Evolutionary conservation across 2,797 vertebrate genomes (phyloP), one percentile per base, ranked within the genome.

Genomic region (Crocidura indochinensis): DNA sequence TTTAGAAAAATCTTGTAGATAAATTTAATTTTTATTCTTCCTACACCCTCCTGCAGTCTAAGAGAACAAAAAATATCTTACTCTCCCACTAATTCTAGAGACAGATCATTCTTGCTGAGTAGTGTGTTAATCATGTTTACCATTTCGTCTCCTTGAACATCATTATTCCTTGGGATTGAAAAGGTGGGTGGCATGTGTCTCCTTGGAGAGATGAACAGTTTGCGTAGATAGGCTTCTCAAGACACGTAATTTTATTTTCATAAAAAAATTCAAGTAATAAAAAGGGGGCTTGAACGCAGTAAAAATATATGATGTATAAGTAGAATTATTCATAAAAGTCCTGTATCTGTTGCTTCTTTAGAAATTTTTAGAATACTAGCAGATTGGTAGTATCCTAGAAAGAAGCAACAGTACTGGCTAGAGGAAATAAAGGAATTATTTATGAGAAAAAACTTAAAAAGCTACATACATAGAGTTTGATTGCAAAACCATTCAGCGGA

Each of bases 21-120:
- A 95, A 86, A 95, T 95, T 96, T 94, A 87, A 93, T 92, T 94
- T 96, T 96, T 95, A 95, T 92, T 94, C 84, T 95, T 81, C 38
- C 4, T 84, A 88, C 26, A 89, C 86, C 64, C 49, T 95, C 38
- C 64, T 47, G 19, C 26, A 92, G 29, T 24, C 67, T 92, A 87
- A 88, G 92, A 92, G 53, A 86, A 90, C 62, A 92, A 74, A 83
- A 38, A 84, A 94, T 62, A 51, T 27, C 46, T 68, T 83, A 90
- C 83, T 91, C 69, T 11, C 15, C n/a, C 87, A 81, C 86, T 94
- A 88, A 93, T 92, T 95, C 53, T 24, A 90, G 83, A 94, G 88
- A 56, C 14, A 65, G 76, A 91, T 86, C 46, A 46, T 94, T 83
- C 87, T 44, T 77, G n/a, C 68, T 38, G 78, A 22, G 1, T 53